These are phyloP conservation scores for Imbricaverruca yamaguchii DNA, from an alignment of 2,888 invertebrate species.

Conservation along the genomic window DNA sequence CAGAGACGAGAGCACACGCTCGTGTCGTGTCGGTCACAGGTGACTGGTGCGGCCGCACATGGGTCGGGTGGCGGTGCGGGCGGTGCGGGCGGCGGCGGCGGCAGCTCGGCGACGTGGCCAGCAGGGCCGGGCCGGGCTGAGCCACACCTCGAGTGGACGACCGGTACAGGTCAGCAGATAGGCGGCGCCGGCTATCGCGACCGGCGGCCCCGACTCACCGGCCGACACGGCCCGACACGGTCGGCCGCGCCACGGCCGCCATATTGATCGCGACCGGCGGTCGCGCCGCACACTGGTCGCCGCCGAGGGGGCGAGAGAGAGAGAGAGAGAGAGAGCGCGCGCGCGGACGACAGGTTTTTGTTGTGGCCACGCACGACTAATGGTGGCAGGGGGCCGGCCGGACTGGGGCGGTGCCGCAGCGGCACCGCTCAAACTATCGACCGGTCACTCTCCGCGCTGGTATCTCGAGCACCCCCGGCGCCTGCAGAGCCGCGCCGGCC, in stretches of 20 bases:
- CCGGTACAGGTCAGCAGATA: neutral
- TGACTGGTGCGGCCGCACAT: neutral
- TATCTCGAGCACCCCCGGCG: no score
- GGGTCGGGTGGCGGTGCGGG: neutral
- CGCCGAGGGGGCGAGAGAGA: no score
- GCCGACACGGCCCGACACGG: neutral
- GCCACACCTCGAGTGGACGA: neutral
- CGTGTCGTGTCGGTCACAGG: neutral
- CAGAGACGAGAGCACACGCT: neutral
- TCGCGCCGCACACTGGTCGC: no score
- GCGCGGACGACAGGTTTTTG: neutral
- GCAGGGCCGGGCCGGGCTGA: neutral
- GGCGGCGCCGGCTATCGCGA: neutral
- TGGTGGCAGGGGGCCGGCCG: neutral
- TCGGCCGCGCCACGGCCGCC: neutral
- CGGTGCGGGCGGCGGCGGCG: no score
- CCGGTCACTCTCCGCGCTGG: neutral
- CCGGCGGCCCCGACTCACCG: neutral
- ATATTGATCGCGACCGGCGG: neutral
- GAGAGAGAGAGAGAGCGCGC: no score
- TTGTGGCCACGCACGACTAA: neutral
- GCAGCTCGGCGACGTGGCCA: no score
- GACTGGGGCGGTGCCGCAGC: neutral
- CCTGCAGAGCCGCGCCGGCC: no score
- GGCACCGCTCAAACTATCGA: neutral